These are phyloP conservation scores for Cherax quadricarinatus DNA, from an alignment of 1,140 invertebrate species.

Conservation along the genomic window DNA sequence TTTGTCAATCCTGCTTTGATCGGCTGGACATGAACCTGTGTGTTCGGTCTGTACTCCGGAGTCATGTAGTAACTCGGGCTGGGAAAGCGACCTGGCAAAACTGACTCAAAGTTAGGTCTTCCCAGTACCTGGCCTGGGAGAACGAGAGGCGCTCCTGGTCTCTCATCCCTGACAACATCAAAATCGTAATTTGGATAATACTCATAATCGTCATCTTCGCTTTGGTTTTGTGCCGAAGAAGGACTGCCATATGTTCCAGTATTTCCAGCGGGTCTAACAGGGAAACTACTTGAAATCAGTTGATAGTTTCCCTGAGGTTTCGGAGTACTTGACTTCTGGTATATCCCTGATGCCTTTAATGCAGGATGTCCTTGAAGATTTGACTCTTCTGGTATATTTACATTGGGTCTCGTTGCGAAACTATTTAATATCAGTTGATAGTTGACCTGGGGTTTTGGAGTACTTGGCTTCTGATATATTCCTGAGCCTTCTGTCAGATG, in stretches of 20 bases:
- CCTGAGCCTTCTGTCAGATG: too few species aligned
- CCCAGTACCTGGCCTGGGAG: background rate
- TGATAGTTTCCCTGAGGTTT: background rate
- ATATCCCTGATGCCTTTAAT: too few species aligned
- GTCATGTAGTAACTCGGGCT: slow-evolving; percentile 15
- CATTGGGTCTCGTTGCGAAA: too few species aligned
- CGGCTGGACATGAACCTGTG: background rate
- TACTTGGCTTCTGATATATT: too few species aligned
- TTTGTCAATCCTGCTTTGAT: too few species aligned
- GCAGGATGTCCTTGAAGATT: too few species aligned
- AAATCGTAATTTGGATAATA: background rate
- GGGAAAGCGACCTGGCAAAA: background rate
- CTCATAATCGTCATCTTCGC: background rate
- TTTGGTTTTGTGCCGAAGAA: background rate
- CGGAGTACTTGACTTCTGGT: too few species aligned
- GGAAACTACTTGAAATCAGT: background rate
- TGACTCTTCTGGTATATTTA: too few species aligned
- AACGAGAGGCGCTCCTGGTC: background rate
- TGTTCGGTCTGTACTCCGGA: background rate
- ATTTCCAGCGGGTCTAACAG: background rate
- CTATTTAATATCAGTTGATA: too few species aligned
- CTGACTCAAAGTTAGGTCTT: background rate
- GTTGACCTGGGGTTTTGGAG: too few species aligned
- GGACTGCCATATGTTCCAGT: background rate
- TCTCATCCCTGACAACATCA: background rate